Base-by-base conservation (phyloP, 1,140 invertebrate genomes). In the Calliopsis andreniformis region DNA sequence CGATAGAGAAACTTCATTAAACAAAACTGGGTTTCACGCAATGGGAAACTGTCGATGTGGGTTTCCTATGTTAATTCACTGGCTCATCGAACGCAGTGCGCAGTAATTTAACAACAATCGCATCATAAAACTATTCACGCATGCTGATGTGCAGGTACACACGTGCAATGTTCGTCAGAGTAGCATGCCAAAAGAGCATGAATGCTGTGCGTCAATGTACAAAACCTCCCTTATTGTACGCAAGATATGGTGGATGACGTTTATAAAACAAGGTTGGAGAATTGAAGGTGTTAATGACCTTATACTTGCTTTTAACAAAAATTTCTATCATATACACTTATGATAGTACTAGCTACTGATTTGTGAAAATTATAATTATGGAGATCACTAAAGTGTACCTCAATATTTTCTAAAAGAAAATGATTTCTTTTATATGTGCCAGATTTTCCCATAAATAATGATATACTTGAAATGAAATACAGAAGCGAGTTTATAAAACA, bases 51-150 rank as follows among this genome's bases (percentile, higher is more conserved):
- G 53, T 23, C 28, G 58, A 12, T 45, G 28, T 39, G 32, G 30
- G 18, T 49, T 43, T 47, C 39, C 35, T 68, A 81, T 80, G 73
- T 58, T 78, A 81, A 82, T 81, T 35, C 23, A 39, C 35, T 49
- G 35, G 0, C 53, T 73, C 39, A 53, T 80, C 56, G 47, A 72
- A 53, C 30, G 55, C 72, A 59, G 66, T 69, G 61, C 77, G 56
- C 62, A 78, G 80, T 82, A 87, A 83, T 85, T 86, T 70, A 68
- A 67, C 66, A 81, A 87, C 80, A 87, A 87, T 86, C 81, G 70
- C 75, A 84, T 76, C 79, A 73, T 83, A 76, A 85, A 81, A 80
- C 81, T 84, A 88, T 87, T 85, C 84, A 87, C 83, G 80, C 87
- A 88, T 89, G 86, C 88, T 73, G 79, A 30, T 67, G 86, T 85